A percentile compares a stretch with the other conserved stretches of the same genome.
Conservation (phyloP, 2,113 vertebrate species). For the Cochlearius cochlearius region DNA sequence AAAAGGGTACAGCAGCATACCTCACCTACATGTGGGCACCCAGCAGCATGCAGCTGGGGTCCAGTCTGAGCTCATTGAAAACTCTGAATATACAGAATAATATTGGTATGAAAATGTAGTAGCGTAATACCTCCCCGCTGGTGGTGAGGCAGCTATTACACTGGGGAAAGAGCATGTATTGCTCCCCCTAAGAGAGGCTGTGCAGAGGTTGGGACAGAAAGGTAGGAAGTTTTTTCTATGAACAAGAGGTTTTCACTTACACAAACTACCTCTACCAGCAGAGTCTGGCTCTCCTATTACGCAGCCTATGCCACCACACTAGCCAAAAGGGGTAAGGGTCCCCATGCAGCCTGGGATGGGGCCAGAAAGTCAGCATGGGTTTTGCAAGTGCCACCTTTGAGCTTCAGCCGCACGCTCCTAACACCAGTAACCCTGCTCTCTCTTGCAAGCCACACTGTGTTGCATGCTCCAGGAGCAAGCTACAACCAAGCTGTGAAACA, state of each 20-base stretch:
- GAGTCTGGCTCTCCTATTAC: neutral
- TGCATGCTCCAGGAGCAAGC: neutral
- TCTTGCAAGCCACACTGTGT: neutral
- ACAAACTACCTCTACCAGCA: neutral
- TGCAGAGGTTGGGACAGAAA: neutral
- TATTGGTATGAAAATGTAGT: neutral
- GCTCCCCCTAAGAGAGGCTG: neutral
- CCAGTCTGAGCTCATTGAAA: neutral
- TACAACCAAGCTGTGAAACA: slow-evolving; percentile 11
- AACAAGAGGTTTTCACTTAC: neutral
- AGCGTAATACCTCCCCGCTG: neutral
- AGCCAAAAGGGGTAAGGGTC: neutral
- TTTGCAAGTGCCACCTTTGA: neutral
- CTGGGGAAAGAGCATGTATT: neutral
- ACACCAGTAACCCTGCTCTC: neutral
- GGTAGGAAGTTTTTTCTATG: neutral
- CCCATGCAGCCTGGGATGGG: neutral
- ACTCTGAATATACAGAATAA: neutral
- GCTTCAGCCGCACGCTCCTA: fast-evolving
- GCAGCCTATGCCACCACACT: neutral
- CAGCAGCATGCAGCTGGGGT: neutral
- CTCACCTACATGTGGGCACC: neutral
- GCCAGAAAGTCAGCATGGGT: neutral
- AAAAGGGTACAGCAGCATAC: neutral
- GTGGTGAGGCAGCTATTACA: neutral